Evolutionary conservation across 2,113 vertebrate genomes (phyloP).

Genomic region (Brachirus orientalis): DNA sequence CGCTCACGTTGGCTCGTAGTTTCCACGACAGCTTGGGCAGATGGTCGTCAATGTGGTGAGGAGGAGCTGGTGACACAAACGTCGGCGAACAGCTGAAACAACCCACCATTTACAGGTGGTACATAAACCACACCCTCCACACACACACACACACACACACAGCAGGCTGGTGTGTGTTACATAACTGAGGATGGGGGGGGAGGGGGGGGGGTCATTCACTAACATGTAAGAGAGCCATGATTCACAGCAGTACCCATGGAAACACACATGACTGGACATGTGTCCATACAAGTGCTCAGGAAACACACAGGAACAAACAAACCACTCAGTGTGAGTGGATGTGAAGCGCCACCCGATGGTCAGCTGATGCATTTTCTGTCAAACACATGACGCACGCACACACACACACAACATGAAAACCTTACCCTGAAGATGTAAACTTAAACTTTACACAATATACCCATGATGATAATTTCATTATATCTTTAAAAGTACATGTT

Average conservation of each 20-base stretch:
- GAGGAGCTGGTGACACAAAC: conserved; percentile 44
- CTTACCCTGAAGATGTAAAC: no score
- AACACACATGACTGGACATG: conserved; percentile 22
- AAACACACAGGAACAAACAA: no score
- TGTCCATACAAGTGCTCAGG: conserved; percentile 1
- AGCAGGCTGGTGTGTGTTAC: conserved; percentile 30
- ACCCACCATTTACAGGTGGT: conserved; percentile 65
- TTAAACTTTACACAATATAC: no score
- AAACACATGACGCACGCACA: no score
- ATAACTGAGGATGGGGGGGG: conserved; percentile 42
- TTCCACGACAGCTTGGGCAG: conserved; percentile 47
- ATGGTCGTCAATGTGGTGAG: conserved; percentile 52
- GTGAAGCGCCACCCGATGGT: no score
- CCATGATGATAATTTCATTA: no score
- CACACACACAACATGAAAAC: no score
- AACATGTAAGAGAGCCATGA: no score
- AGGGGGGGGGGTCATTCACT: no score
- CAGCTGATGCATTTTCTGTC: no score
- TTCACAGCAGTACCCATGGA: conserved; percentile 41
- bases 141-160: conserved; percentile 21
- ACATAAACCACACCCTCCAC: conserved; percentile 34
- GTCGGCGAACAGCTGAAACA: conserved; percentile 72
- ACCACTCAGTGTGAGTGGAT: no score
- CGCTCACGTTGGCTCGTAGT: conserved; percentile 35
- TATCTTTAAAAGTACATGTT: no score